Evolutionary conservation across 2,113 vertebrate species (phyloP).

Genomic region (Parotia lawesii): DNA sequence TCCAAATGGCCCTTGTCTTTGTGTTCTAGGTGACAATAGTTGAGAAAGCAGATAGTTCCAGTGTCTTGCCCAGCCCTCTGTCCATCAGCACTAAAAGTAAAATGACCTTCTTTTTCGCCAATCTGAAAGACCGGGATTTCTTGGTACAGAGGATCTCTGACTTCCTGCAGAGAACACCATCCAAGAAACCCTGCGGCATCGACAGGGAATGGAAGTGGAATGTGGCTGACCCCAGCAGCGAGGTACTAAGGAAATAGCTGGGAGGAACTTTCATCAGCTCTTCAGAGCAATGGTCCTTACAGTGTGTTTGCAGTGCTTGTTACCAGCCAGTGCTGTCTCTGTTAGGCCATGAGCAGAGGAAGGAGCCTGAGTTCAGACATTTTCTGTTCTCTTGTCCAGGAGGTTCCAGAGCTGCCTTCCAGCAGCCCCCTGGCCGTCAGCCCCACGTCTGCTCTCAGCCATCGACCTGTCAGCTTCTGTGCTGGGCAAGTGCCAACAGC

Average conservation of each 20-base stretch:
- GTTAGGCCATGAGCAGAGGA: not conserved
- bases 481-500: constrained; percentile 82
- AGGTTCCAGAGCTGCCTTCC: constrained; percentile 56
- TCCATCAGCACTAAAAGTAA: constrained; percentile 98
- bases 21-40: constrained; percentile 88
- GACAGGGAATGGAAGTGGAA: constrained; percentile 57
- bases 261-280: not conserved
- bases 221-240: not conserved
- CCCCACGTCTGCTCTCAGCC: constrained; percentile 17
- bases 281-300: not conserved
- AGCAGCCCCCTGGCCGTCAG: constrained; percentile 61
- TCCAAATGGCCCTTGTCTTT: not conserved
- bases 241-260: constrained; percentile 36
- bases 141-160: constrained; percentile 95
- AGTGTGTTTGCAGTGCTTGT: not conserved
- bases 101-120: constrained; percentile 97
- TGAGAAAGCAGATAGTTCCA: constrained; percentile 96
- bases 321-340: not conserved
- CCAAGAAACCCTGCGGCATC: constrained; percentile 64
- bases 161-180: constrained; percentile 91
- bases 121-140: constrained; percentile 94
- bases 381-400: constrained; percentile 14
- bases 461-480: constrained; percentile 54
- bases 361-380: not conserved
- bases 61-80: constrained; percentile 90